Conservation (phyloP, 2,888 invertebrate species). For the Hirtodrosophila confusa region DNA sequence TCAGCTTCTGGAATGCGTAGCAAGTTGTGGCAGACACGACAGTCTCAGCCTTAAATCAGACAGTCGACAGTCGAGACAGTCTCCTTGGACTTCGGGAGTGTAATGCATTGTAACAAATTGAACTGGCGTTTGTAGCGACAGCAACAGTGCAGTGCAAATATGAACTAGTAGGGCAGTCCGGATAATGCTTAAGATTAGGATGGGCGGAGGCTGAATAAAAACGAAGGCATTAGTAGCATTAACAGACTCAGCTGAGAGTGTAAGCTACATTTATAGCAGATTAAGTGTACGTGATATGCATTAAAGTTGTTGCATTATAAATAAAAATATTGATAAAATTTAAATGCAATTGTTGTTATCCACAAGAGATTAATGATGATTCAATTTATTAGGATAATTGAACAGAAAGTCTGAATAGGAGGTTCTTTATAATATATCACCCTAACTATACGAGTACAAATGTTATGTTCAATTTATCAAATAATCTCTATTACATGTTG, state of each 20-base stretch:
- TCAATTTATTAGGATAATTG: no score
- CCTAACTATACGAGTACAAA: no score
- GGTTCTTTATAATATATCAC: no score
- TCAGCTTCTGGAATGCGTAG: conserved; percentile 83
- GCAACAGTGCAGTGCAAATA: conserved; percentile 34
- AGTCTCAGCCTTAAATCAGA: conserved; percentile 52
- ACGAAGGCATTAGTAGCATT: conserved; percentile 1
- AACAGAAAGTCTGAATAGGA: no score
- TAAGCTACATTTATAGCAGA: no score
- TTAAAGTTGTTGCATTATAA: no score
- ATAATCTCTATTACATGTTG: no score
- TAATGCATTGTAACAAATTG: conserved; percentile 72
- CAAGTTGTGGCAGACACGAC: conserved; percentile 67
- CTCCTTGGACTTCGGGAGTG: conserved; percentile 44
- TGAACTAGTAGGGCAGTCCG: conserved; percentile 3
- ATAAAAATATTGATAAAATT: no score
- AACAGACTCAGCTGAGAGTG: background rate
- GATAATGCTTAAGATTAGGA: conserved; percentile 32
- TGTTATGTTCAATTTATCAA: no score
- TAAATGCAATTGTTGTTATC: no score
- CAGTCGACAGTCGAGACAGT: conserved; percentile 34
- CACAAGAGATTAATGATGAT: no score
- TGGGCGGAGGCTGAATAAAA: conserved; percentile 2
- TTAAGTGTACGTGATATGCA: no score
- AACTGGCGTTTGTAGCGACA: conserved; percentile 75